A percentile compares a stretch with the other conserved stretches of the same genome.
These are phyloP conservation scores for Leptopilina myrica DNA, from an alignment of 2,888 invertebrate genomes.

Conservation along the genomic window DNA sequence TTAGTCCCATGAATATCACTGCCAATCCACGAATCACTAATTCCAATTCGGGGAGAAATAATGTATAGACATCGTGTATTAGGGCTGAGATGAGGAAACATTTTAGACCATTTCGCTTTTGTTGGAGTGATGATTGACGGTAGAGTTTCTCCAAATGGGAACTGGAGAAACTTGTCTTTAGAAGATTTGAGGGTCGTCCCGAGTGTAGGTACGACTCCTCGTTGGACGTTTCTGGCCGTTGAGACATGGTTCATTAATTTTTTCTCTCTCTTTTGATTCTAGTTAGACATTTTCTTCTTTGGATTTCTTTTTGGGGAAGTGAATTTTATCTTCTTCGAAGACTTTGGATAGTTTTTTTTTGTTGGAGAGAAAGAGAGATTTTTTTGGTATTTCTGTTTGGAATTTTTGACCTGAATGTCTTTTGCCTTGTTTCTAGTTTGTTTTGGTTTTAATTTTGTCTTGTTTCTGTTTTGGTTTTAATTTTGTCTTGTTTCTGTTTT, in stretches of 20 bases:
- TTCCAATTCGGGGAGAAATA: slow-evolving; percentile 78
- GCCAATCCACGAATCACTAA: slow-evolving; percentile 68
- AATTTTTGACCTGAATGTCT: no score
- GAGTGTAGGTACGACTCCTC: slow-evolving; percentile 74
- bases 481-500: no score
- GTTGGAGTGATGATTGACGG: slow-evolving; percentile 84
- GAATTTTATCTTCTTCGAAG: no score
- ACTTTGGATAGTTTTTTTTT: no score
- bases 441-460: no score
- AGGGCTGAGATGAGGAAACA: slow-evolving; percentile 84
- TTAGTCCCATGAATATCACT: slow-evolving; percentile 71
- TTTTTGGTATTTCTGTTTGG: no score
- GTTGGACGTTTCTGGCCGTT: slow-evolving; percentile 69
- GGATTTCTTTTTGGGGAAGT: no score
- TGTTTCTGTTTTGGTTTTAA: no score
- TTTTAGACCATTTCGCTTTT: slow-evolving; percentile 84
- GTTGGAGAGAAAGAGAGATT: no score
- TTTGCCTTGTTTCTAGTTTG: no score
- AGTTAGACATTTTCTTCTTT: no score
- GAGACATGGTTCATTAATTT: slow-evolving; percentile 49
- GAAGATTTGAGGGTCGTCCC: slow-evolving; percentile 72
- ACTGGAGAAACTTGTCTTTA: slow-evolving; percentile 79
- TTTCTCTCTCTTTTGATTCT: neutral
- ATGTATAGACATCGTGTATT: slow-evolving; percentile 82
- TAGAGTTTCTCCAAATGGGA: slow-evolving; percentile 84